These are phyloP conservation scores for Epiblema foenella DNA, from an alignment of 2,888 invertebrate genomes.

Conservation along the genomic window DNA sequence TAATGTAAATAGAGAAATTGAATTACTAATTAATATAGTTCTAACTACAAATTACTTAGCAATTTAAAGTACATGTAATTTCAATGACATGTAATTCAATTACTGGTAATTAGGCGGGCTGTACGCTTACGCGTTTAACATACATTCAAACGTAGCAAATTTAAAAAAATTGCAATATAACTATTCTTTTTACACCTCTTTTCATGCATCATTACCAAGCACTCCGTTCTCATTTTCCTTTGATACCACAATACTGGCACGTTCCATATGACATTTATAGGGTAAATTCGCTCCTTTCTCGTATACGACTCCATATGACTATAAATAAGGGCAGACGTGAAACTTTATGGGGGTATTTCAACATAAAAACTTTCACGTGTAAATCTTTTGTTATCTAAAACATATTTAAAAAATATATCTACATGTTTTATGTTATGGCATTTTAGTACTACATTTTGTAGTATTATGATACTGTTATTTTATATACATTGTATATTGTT, in stretches of 20 bases:
- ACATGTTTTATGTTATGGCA: too few species aligned
- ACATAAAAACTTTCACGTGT: slow-evolving; percentile 43
- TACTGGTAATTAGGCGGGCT: too few species aligned
- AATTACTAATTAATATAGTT: too few species aligned
- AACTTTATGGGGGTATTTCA: slow-evolving; percentile 38
- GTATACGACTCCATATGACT: slow-evolving; percentile 37
- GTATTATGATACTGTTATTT: too few species aligned
- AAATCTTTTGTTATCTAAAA: slow-evolving; percentile 39
- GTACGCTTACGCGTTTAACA: too few species aligned
- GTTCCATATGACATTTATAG: slow-evolving; percentile 37
- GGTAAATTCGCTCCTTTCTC: slow-evolving; percentile 32
- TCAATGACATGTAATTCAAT: too few species aligned
- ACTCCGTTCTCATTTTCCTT: slow-evolving; percentile 6
- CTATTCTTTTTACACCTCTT: neutral
- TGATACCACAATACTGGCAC: slow-evolving; percentile 12
- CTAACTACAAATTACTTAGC: too few species aligned
- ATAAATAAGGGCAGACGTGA: slow-evolving; percentile 36
- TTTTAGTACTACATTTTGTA: too few species aligned
- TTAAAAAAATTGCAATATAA: neutral
- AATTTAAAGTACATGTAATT: too few species aligned
- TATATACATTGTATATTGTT: too few species aligned
- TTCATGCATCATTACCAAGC: neutral
- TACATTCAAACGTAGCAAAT: neutral
- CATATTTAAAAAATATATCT: too few species aligned
- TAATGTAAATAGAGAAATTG: too few species aligned